These are phyloP conservation scores for Melinopterus prodromus DNA, from an alignment of 2,888 invertebrate genomes.

Conservation along the genomic window DNA sequence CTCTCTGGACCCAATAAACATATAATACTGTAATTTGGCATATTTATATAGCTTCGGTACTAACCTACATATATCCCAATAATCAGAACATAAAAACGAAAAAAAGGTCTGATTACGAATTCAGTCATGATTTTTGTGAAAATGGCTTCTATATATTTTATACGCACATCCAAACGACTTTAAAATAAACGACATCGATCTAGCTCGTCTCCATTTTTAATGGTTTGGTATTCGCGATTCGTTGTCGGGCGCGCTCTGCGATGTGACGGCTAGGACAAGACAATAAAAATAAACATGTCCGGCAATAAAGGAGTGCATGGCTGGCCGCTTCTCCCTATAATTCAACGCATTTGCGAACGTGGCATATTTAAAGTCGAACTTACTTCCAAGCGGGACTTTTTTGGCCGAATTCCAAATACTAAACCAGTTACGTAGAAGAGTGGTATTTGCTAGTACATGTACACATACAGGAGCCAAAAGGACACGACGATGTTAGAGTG, in stretches of 20 bases:
- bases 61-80: too few relatives aligned
- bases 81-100: too few relatives aligned
- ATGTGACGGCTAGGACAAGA: background rate
- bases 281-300: conserved; percentile 4
- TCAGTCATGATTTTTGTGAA: too few relatives aligned
- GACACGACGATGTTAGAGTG: background rate
- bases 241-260: background rate
- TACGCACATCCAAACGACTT: background rate
- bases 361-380: background rate
- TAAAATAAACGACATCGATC: background rate
- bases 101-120: too few relatives aligned
- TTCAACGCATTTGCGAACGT: background rate
- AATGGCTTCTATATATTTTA: too few relatives aligned
- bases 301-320: background rate
- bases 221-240: background rate
- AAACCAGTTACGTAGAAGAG: background rate
- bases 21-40: too few relatives aligned
- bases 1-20: too few relatives aligned
- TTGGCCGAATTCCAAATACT: background rate
- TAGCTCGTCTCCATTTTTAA: background rate
- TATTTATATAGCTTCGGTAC: too few relatives aligned
- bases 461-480: background rate
- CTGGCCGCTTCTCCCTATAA: background rate
- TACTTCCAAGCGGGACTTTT: conserved; percentile 1
- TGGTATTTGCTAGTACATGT: background rate